Evolutionary conservation across 2,888 invertebrate genomes (phyloP).

Genomic region (Ptilodon capucinus): DNA sequence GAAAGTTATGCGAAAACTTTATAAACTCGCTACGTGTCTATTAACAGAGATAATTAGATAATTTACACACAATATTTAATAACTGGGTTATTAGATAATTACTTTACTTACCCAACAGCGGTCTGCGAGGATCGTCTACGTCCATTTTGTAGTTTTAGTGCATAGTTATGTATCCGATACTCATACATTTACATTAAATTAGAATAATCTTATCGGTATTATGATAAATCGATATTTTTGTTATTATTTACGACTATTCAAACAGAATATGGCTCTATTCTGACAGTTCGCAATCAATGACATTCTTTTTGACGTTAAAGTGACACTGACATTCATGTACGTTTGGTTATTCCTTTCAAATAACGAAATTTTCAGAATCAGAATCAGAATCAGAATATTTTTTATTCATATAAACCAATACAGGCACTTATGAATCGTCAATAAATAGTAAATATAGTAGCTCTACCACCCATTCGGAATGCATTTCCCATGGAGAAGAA

Average conservation of each 20-base stretch:
- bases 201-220: conserved; percentile 24
- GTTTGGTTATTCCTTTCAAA: too few species aligned
- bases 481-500: too few species aligned
- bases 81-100: background rate
- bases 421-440: too few species aligned
- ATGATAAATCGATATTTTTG: background rate
- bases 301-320: too few species aligned
- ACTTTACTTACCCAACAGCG: conserved; percentile 42
- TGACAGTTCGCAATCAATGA: background rate
- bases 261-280: background rate
- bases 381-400: too few species aligned
- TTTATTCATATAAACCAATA: too few species aligned
- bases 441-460: too few species aligned
- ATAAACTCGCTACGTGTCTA: background rate
- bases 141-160: conserved; percentile 39
- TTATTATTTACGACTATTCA: background rate
- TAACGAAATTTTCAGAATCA: too few species aligned
- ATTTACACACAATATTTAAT: background rate
- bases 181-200: conserved; percentile 12
- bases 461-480: too few species aligned
- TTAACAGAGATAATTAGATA: background rate
- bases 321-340: background rate
- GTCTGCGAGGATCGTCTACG: conserved; percentile 47
- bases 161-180: conserved; percentile 8
- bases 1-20: background rate